These are phyloP conservation scores for Calypte anna DNA, from an alignment of 2,113 vertebrate genomes.

Conservation along the genomic window DNA sequence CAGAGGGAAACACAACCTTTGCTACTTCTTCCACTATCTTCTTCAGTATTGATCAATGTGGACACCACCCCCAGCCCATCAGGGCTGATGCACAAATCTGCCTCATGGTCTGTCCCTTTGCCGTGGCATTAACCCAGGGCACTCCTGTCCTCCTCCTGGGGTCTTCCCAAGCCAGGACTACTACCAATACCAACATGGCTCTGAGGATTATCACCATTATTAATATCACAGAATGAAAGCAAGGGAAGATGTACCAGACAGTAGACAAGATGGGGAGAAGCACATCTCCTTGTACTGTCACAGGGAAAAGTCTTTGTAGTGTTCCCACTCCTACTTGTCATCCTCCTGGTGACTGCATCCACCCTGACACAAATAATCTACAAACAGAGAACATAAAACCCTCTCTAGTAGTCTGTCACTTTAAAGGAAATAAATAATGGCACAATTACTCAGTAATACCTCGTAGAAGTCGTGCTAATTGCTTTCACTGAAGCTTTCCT, in stretches of 20 bases:
- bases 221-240: background rate
- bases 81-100: background rate
- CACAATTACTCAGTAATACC: background rate
- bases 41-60: background rate
- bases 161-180: background rate
- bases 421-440: conserved; percentile 8
- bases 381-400: background rate
- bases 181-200: background rate
- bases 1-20: background rate
- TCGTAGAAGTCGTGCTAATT: background rate
- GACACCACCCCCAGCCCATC: background rate
- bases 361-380: background rate
- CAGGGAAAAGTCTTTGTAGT: background rate
- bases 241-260: background rate
- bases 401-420: background rate
- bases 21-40: background rate
- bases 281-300: background rate
- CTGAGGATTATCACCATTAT: background rate
- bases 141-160: background rate
- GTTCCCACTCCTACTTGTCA: background rate
- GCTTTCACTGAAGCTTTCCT: conserved; percentile 17
- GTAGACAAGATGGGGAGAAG: background rate
- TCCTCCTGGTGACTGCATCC: background rate
- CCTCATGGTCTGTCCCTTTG: background rate
- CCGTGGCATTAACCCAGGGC: background rate